These are phyloP conservation scores for Lepidurus arcticus DNA, from an alignment of 1,140 invertebrate species.

Conservation along the genomic window DNA sequence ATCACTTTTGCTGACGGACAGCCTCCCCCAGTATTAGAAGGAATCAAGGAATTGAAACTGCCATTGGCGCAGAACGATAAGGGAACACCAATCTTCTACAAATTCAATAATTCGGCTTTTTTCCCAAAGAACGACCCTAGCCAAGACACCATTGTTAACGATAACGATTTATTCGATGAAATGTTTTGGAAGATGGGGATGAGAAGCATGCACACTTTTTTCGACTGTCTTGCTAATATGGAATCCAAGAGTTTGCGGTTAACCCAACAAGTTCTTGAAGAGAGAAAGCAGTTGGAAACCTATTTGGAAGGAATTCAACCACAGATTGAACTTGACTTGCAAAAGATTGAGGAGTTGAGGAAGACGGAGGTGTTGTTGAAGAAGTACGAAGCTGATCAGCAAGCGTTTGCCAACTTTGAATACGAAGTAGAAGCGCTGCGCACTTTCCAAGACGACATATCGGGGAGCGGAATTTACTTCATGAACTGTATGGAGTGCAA, in stretches of 20 bases:
- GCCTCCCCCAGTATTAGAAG: background rate
- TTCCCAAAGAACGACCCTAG: background rate
- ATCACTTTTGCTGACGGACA: background rate
- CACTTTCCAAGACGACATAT: no score
- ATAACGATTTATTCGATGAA: background rate
- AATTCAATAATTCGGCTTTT: background rate
- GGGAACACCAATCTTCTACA: background rate
- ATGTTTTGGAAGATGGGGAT: background rate
- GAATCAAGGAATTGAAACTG: background rate
- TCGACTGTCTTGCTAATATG: background rate
- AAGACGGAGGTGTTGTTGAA: no score
- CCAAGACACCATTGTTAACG: background rate
- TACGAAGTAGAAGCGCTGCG: no score
- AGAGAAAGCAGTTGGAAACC: conserved; percentile 13
- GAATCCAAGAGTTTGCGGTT: background rate
- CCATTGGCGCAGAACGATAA: background rate
- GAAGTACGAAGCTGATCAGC: no score
- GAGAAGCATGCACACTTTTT: background rate
- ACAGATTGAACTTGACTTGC: background rate
- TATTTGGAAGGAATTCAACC: conserved; percentile 8
- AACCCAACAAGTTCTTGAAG: background rate
- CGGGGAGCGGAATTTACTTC: no score
- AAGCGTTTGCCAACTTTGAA: no score
- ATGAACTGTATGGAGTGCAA: no score
- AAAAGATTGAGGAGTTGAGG: no score